These are phyloP conservation scores for Magallana ariakensis DNA, from an alignment of 1,140 invertebrate genomes.

Conservation along the genomic window DNA sequence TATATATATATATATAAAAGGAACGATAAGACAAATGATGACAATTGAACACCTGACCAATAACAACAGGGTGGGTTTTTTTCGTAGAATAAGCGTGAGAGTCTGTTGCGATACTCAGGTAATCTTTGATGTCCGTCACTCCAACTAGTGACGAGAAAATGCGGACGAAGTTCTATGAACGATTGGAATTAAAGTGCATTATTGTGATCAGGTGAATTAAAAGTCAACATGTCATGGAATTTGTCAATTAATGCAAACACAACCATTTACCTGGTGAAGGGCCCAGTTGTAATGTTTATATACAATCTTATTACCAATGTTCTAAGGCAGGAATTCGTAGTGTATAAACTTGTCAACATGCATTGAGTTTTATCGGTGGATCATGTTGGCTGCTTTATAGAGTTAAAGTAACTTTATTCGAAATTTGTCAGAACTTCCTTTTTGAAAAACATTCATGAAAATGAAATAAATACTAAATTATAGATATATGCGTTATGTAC, in stretches of 20 bases:
- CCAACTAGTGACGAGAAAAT: background rate
- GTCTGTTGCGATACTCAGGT: background rate
- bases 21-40: too few species aligned
- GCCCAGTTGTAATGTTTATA: background rate
- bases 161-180: conserved; percentile 19
- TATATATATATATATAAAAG: too few species aligned
- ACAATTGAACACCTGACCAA: too few species aligned
- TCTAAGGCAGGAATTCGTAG: background rate
- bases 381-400: background rate
- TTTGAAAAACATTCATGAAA: too few species aligned
- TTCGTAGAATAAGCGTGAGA: too few species aligned
- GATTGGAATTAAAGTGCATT: background rate
- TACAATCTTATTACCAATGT: background rate
- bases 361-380: background rate
- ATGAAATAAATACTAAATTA: too few species aligned
- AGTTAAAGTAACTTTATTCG: background rate
- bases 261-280: conserved; percentile 6
- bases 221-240: conserved; percentile 32
- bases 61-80: too few species aligned
- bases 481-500: too few species aligned
- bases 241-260: conserved; percentile 35
- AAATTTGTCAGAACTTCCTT: background rate
- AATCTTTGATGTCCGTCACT: background rate
- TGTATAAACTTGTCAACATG: background rate
- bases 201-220: conserved; percentile 12